These are phyloP conservation scores for Mormyrus iriodes DNA, from an alignment of 2,113 vertebrate genomes.

Conservation along the genomic window DNA sequence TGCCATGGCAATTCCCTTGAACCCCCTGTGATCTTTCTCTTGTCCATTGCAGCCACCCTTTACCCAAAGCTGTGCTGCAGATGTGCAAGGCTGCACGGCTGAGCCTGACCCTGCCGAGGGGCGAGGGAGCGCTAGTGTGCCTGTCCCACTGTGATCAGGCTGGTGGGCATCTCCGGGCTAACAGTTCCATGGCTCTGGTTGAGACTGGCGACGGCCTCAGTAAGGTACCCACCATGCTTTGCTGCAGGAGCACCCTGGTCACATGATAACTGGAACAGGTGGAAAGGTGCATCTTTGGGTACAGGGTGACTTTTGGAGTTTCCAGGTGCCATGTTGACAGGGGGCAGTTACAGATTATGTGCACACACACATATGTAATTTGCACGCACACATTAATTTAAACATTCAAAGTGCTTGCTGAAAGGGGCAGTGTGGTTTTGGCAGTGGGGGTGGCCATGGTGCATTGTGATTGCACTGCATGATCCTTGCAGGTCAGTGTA, in stretches of 20 bases:
- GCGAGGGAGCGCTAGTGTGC: constrained; percentile 66
- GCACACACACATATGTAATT: background rate
- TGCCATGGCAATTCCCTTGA: constrained; percentile 14
- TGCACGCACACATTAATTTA: background rate
- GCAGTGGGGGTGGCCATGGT: constrained; percentile 57
- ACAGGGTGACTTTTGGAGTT: background rate
- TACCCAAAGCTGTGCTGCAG: constrained; percentile 79
- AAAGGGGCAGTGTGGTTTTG: constrained; percentile 45
- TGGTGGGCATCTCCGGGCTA: constrained; percentile 78
- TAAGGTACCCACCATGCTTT: constrained; percentile 61
- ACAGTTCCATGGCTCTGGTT: constrained; percentile 62
- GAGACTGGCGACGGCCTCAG: constrained; percentile 68
- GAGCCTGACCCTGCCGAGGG: constrained; percentile 76
- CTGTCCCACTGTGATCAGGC: constrained; percentile 82
- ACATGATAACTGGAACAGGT: background rate
- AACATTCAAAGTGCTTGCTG: constrained; percentile 37
- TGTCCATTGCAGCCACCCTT: constrained; percentile 67
- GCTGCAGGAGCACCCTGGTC: background rate
- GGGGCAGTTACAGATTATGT: background rate
- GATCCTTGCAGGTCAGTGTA: constrained; percentile 74
- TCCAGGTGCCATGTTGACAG: background rate
- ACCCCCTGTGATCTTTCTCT: background rate
- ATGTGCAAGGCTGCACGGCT: constrained; percentile 82
- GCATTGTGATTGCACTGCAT: constrained; percentile 99
- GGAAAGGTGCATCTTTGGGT: background rate